A percentile compares a stretch with the other conserved stretches of the same genome.
These are phyloP conservation scores for Calliopsis andreniformis DNA, from an alignment of 1,140 invertebrate species.

Conservation along the genomic window DNA sequence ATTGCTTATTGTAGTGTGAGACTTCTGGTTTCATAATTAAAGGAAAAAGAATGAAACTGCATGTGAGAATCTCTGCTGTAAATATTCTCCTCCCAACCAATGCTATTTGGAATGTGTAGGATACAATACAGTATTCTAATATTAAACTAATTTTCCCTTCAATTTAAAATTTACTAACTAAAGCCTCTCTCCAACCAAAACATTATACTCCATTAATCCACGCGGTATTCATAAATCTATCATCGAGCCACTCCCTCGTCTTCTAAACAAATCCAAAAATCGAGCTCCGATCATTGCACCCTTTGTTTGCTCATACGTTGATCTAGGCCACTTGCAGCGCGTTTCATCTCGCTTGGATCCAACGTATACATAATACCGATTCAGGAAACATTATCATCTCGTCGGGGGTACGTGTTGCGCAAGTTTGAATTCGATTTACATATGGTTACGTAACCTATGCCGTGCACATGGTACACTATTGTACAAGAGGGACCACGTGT, in stretches of 20 bases:
- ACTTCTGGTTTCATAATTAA: too few relatives aligned
- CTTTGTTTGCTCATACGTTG: background rate
- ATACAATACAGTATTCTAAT: too few relatives aligned
- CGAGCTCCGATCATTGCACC: background rate
- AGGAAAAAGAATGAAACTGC: too few relatives aligned
- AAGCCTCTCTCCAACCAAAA: too few relatives aligned
- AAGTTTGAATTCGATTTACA: constrained; percentile 16
- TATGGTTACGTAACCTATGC: background rate
- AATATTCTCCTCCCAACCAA: background rate
- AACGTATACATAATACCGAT: background rate
- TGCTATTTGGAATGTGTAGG: too few relatives aligned
- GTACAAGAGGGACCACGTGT: background rate
- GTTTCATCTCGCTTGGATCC: background rate
- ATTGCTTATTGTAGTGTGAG: too few relatives aligned
- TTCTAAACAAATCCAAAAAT: background rate
- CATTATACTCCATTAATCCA: too few relatives aligned
- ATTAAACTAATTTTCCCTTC: too few relatives aligned
- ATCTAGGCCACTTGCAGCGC: background rate
- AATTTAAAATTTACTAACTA: too few relatives aligned
- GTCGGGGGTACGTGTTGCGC: background rate
- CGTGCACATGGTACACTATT: background rate
- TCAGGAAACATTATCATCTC: background rate
- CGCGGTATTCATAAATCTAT: too few relatives aligned
- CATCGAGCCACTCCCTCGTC: too few relatives aligned
- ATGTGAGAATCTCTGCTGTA: too few relatives aligned